Percentiles rank a stretch among this genome's conserved stretches.
These are phyloP conservation scores for Steinernema hermaphroditum DNA, from an alignment of 2,888 invertebrate species.

Conservation along the genomic window DNA sequence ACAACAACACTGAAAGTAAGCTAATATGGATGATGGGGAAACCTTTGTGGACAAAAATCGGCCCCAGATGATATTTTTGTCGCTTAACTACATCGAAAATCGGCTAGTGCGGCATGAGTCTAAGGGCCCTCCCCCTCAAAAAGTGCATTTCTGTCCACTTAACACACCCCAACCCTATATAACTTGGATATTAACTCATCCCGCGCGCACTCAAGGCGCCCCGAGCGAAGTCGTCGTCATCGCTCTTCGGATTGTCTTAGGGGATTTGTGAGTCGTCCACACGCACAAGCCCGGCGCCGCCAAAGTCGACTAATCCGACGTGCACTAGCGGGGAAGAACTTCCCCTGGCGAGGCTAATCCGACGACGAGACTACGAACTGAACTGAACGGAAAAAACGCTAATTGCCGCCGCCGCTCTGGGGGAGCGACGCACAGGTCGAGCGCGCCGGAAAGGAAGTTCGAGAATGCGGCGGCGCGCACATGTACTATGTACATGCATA, in stretches of 20 bases:
- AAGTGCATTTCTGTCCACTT: too few species aligned
- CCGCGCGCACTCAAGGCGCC: too few species aligned
- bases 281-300: too few species aligned
- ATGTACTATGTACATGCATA: neutral
- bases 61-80: too few species aligned
- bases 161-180: too few species aligned
- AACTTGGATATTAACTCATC: too few species aligned
- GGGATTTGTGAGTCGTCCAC: conserved; percentile 5
- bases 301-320: neutral
- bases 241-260: neutral
- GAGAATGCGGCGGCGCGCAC: neutral
- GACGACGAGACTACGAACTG: neutral
- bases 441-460: neutral
- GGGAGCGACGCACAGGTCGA: neutral
- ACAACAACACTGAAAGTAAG: too few species aligned
- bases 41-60: too few species aligned
- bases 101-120: neutral
- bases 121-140: neutral
- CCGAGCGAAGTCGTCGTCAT: too few species aligned
- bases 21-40: too few species aligned
- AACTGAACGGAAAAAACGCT: neutral
- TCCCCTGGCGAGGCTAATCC: neutral
- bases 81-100: too few species aligned
- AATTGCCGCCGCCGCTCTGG: neutral
- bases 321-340: neutral